Evolutionary conservation across 1,140 invertebrate genomes (phyloP), one percentile per base, ranked within the genome.

Genomic region (Dendrolimus punctatus): DNA sequence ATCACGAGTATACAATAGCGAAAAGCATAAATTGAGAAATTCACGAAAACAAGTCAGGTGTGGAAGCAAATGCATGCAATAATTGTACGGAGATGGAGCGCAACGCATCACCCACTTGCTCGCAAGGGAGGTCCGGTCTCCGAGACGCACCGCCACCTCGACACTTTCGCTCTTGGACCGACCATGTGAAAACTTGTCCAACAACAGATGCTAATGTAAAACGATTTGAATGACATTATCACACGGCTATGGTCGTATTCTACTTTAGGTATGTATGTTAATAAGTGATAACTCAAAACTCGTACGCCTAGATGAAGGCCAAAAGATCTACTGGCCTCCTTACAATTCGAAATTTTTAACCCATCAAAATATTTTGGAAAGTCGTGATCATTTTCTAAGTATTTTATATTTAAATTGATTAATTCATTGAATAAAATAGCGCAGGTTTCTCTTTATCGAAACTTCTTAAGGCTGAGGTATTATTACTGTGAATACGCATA

Each of bases 71-170:
- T n/a, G 8, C 8, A 43, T 43, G 42, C 10, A 63, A 49, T 48
- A 62, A 58, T 53, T 65, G 67, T 72, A 61, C 68, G 66, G 57
- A 76, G 70, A 62, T 73, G 66, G 57, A 78, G 66, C 71, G 77
- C 62, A 66, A 76, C 74, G 68, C 65, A 72, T 76, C 71, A 71
- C 68, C 71, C 64, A 76, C 64, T 79, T 78, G 63, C 49, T 49
- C 10, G 61, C 60, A 50, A 59, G 56, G 40, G 57, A 66, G 66
- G 64, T 65, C 62, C 71, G 71, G 58, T 56, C 64, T 55, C 39
- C 23, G 49, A 51, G 48, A 23, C 41, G 52, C 43, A 49, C 38
- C 58, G 23, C 10, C 39, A 38, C 47, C 38, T 49, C 53, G 47
- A 63, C 72, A 75, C 75, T 75, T 75, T 73, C 72, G 74, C 74